Conservation (phyloP, 2,888 invertebrate species). For the Heliothis peltigera region DNA sequence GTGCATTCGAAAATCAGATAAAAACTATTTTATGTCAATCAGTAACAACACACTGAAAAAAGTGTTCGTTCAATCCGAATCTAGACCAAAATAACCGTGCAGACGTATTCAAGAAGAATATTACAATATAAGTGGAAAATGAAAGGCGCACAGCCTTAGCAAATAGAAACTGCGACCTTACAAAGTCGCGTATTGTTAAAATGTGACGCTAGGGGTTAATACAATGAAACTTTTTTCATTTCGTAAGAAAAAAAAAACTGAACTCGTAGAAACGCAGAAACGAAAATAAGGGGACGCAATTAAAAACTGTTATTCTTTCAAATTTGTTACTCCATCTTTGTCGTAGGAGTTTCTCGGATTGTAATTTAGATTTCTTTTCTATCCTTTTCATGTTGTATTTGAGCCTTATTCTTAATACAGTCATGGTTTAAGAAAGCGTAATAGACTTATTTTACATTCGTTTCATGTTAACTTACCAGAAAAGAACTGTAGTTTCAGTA, state of each 20-base stretch:
- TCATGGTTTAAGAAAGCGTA: not conserved
- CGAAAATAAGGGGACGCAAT: conserved; percentile 55
- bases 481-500: no score
- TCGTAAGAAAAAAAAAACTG: conserved; percentile 65
- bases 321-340: conserved; percentile 34
- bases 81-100: conserved; percentile 4
- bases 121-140: conserved; percentile 30
- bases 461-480: no score
- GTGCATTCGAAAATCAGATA: not conserved
- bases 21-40: conserved; percentile 5
- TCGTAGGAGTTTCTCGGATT: conserved; percentile 15
- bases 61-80: conserved; percentile 5
- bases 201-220: conserved; percentile 68
- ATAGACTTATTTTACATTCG: not conserved
- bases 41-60: conserved; percentile 4
- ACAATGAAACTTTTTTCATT: conserved; percentile 81
- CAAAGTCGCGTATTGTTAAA: conserved; percentile 61
- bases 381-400: conserved; percentile 5
- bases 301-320: conserved; percentile 46
- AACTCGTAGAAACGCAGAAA: conserved; percentile 55
- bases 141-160: conserved; percentile 45
- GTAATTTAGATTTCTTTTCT: conserved; percentile 20
- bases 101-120: conserved; percentile 36
- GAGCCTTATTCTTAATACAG: not conserved
- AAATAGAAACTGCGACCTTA: conserved; percentile 57